phyloP scores from a whole-genome alignment of 2,888 invertebrate genomes.

The Chloromyia formosa region DNA sequence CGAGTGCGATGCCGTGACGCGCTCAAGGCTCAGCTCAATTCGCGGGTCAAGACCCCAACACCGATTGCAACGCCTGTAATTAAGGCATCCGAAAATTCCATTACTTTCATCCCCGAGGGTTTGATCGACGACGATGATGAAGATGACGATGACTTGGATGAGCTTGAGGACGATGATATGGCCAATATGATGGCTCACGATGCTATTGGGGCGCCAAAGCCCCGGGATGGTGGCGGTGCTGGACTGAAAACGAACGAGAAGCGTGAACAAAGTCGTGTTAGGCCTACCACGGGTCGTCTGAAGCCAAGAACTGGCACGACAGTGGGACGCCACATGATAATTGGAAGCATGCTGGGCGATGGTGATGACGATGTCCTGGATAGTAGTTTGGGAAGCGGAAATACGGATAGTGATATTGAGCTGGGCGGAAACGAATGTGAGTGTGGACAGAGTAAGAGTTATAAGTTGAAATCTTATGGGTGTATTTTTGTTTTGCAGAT shows the following conservation, averaged over 20 bases:
- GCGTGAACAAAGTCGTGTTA: slow-evolving; percentile 56
- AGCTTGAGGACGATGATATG: slow-evolving; percentile 13
- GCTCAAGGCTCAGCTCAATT: slow-evolving; percentile 81
- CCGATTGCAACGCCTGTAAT: slow-evolving; percentile 58
- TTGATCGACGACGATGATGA: slow-evolving; percentile 62
- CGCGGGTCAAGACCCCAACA: slow-evolving; percentile 56
- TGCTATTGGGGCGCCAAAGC: not conserved
- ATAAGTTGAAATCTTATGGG: not conserved
- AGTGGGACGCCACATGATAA: slow-evolving; percentile 50
- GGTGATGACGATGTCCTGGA: slow-evolving; percentile 56
- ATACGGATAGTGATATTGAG: slow-evolving; percentile 61
- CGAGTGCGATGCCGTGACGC: slow-evolving; percentile 89
- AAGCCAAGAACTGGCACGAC: slow-evolving; percentile 52
- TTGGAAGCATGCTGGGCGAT: slow-evolving; percentile 50
- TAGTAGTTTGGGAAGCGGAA: slow-evolving; percentile 60
- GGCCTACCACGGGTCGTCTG: slow-evolving; percentile 62
- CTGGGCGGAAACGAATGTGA: slow-evolving; percentile 57
- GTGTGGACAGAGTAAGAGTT: slow-evolving; percentile 14
- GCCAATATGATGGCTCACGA: slow-evolving; percentile 2
- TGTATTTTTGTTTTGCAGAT: slow-evolving; percentile 53
- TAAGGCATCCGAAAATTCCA: slow-evolving; percentile 60
- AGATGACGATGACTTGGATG: slow-evolving; percentile 31
- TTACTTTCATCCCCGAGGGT: slow-evolving; percentile 61
- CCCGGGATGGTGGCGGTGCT: not conserved
- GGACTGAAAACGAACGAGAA: slow-evolving; percentile 38